Evolutionary conservation across 2,888 invertebrate species (phyloP).

Genomic region (Synanthedon tipuliformis): DNA sequence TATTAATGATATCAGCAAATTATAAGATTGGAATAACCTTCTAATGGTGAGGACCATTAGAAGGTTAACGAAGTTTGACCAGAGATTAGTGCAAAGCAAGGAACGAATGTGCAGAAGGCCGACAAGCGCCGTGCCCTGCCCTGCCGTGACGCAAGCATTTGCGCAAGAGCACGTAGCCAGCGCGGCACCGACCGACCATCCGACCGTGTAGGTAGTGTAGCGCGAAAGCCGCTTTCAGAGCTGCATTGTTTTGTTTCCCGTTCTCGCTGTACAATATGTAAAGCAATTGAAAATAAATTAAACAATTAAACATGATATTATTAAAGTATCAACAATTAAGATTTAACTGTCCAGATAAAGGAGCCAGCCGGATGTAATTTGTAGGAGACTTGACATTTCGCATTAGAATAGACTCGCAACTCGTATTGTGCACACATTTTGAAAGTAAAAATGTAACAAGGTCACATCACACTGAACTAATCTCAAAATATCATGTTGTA

Average conservation of each 20-base stretch:
- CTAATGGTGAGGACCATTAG: too few species aligned
- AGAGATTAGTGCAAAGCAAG: neutral
- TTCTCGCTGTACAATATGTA: too few species aligned
- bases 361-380: neutral
- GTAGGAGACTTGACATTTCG: slow-evolving; percentile 6
- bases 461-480: slow-evolving; percentile 16
- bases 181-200: neutral
- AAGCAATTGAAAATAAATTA: too few species aligned
- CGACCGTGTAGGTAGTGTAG: slow-evolving; percentile 2
- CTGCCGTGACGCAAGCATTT: slow-evolving; percentile 9
- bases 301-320: too few species aligned
- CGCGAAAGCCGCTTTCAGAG: slow-evolving; percentile 7
- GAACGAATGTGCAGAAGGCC: neutral
- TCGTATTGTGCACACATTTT: slow-evolving; percentile 13
- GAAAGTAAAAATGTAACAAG: slow-evolving; percentile 27
- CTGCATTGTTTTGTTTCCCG: slow-evolving; percentile 1
- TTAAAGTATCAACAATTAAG: too few species aligned
- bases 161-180: slow-evolving; percentile 17
- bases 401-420: slow-evolving; percentile 9
- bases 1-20: too few species aligned
- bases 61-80: neutral
- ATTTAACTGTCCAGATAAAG: too few species aligned
- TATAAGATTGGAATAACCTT: too few species aligned
- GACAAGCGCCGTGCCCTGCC: neutral
- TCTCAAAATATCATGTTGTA: slow-evolving; percentile 20